Evolutionary conservation across 2,113 vertebrate genomes (phyloP).

Genomic region (Antechinus stuartii): DNA sequence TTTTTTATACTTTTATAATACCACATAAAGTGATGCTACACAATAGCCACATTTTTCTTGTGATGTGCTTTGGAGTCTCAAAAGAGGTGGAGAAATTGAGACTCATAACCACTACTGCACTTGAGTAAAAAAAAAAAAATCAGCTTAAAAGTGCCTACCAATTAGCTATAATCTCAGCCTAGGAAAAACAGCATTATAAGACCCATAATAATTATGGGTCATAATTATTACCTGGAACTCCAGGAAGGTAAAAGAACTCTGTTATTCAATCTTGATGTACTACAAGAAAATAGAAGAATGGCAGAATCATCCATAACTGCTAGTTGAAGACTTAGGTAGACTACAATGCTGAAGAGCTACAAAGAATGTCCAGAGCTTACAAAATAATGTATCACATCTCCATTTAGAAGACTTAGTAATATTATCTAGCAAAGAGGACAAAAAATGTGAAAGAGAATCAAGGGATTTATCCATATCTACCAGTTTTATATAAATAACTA

Average conservation of each 20-base stretch:
- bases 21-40: not conserved
- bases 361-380: not conserved
- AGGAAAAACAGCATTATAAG: not conserved
- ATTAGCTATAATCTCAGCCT: not conserved
- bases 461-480: not conserved
- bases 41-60: too few relatives aligned
- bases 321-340: not conserved
- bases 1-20: not conserved
- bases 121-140: not conserved
- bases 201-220: too few relatives aligned
- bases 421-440: too few relatives aligned
- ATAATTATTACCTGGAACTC: too few relatives aligned
- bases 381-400: not conserved
- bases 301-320: not conserved
- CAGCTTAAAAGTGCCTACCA: too few relatives aligned
- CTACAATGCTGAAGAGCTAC: not conserved
- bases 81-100: not conserved
- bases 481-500: not conserved
- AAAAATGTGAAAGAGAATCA: not conserved
- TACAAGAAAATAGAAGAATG: not conserved
- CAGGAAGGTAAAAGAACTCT: too few relatives aligned
- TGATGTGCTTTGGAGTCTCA: not conserved
- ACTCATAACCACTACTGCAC: not conserved
- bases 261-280: not conserved
- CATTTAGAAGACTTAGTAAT: not conserved